phyloP scores from a whole-genome alignment of 2,797 vertebrate genomes.

The Sebastes reedi region DNA sequence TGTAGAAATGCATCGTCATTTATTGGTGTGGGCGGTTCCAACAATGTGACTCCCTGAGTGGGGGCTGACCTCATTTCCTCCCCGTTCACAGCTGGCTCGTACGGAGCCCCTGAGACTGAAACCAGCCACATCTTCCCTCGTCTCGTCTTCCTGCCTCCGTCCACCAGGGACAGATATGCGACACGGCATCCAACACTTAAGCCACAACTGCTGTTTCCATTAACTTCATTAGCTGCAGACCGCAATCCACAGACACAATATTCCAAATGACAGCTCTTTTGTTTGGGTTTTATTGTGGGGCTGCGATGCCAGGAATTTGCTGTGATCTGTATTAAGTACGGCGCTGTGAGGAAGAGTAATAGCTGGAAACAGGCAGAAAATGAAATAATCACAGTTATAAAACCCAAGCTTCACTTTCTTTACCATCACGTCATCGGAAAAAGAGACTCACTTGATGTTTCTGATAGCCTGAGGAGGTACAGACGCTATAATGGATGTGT shows the following conservation, averaged over 20 bases:
- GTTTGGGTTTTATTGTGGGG: constrained; percentile 9
- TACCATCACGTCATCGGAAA: constrained; percentile 48
- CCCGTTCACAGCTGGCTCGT: constrained; percentile 49
- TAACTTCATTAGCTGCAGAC: constrained; percentile 35
- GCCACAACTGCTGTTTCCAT: constrained; percentile 42
- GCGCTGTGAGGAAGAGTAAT: constrained; percentile 11
- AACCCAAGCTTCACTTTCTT: constrained; percentile 26
- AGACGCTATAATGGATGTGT: background rate
- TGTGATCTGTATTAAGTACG: constrained; percentile 23
- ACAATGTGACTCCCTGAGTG: constrained; percentile 41
- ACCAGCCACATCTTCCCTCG: constrained; percentile 7
- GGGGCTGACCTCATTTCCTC: constrained; percentile 70
- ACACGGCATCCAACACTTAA: constrained; percentile 18
- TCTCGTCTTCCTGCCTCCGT: constrained; percentile 45
- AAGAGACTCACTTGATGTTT: constrained; percentile 21
- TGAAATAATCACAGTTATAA: constrained; percentile 47
- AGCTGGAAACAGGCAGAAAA: constrained; percentile 39
- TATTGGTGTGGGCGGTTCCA: constrained; percentile 7
- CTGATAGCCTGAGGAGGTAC: constrained; percentile 18
- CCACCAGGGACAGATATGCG: constrained; percentile 19
- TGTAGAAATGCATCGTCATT: constrained; percentile 14
- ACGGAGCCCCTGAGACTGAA: constrained; percentile 37
- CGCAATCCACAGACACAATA: constrained; percentile 23
- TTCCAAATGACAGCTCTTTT: constrained; percentile 33
- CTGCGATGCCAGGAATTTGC: background rate